Percentiles rank a stretch among this genome's conserved stretches.
Conservation (phyloP, 1,140 invertebrate species). For the Zelostemma sp. region DNA sequence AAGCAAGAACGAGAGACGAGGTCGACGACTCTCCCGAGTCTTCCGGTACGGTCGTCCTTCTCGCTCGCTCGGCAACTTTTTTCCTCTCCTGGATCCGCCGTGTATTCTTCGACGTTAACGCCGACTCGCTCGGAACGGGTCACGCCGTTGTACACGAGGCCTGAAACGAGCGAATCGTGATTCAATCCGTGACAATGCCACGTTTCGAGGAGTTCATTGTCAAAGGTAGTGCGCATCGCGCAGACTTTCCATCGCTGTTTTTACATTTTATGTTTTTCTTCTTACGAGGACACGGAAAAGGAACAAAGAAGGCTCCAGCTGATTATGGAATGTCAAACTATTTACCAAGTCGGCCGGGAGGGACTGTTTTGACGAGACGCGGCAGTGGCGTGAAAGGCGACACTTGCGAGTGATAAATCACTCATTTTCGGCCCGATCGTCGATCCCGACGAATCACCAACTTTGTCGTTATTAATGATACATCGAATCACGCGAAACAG, state of each 20-base stretch:
- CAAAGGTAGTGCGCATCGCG: conserved; percentile 15
- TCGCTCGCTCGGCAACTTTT: conserved; percentile 10
- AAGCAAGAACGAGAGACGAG: conserved; percentile 43
- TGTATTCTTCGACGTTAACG: conserved; percentile 8
- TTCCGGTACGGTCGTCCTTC: conserved; percentile 37
- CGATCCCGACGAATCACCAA: neutral
- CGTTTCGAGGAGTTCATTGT: conserved; percentile 51
- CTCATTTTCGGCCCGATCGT: conserved; percentile 29
- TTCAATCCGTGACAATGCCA: conserved; percentile 56
- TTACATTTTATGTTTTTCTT: conserved; percentile 6
- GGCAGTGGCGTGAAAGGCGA: conserved; percentile 23
- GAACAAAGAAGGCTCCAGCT: neutral
- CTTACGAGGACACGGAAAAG: neutral
- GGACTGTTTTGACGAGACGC: conserved; percentile 31
- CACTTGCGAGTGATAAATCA: conserved; percentile 42
- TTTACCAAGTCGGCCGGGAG: conserved; percentile 24
- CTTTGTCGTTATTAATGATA: conserved; percentile 7
- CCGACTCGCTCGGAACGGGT: conserved; percentile 12
- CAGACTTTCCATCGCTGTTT: neutral
- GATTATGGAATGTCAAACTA: conserved; percentile 32
- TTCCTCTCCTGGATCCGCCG: conserved; percentile 15
- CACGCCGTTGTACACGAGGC: neutral
- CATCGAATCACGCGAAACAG: neutral
- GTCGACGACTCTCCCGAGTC: conserved; percentile 42
- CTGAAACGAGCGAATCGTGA: conserved; percentile 49